Evolutionary conservation across 2,888 invertebrate species (phyloP).

Genomic region (Ormyrus labotus): DNA sequence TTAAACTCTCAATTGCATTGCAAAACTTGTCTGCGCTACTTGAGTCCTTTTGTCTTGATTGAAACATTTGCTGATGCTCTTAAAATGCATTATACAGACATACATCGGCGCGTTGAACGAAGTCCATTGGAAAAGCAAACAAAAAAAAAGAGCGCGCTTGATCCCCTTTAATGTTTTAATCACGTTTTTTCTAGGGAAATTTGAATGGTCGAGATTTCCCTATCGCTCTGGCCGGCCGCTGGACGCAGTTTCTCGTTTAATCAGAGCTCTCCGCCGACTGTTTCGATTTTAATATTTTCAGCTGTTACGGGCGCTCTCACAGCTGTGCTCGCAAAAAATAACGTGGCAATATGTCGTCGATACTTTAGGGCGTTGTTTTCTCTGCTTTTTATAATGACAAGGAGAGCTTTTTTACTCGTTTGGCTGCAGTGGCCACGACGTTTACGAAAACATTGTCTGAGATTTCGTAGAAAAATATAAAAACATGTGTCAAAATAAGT

Average conservation of each 20-base stretch:
- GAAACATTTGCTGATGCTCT: no score
- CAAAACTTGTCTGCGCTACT: no score
- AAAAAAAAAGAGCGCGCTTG: background rate
- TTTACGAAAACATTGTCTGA: no score
- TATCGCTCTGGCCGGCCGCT: constrained; percentile 1
- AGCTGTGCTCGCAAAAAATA: constrained; percentile 47
- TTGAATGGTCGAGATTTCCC: constrained; percentile 11
- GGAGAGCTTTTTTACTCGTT: no score
- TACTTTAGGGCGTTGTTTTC: constrained; percentile 25
- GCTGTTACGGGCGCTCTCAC: constrained; percentile 37
- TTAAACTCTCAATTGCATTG: no score
- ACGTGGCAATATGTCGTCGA: constrained; percentile 31
- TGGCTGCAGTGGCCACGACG: no score
- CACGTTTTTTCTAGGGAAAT: constrained; percentile 7
- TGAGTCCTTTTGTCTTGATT: no score
- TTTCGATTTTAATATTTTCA: constrained; percentile 47
- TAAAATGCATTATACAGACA: no score
- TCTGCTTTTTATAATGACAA: constrained; percentile 5
- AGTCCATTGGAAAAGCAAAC: background rate
- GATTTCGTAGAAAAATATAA: no score
- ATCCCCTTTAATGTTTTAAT: constrained; percentile 22
- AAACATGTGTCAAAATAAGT: no score
- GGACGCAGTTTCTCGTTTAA: constrained; percentile 34
- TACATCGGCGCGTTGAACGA: no score
- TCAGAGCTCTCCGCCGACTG: constrained; percentile 20